Base-by-base conservation (phyloP, 2,113 vertebrate genomes). In the Hypanus sabinus region DNA sequence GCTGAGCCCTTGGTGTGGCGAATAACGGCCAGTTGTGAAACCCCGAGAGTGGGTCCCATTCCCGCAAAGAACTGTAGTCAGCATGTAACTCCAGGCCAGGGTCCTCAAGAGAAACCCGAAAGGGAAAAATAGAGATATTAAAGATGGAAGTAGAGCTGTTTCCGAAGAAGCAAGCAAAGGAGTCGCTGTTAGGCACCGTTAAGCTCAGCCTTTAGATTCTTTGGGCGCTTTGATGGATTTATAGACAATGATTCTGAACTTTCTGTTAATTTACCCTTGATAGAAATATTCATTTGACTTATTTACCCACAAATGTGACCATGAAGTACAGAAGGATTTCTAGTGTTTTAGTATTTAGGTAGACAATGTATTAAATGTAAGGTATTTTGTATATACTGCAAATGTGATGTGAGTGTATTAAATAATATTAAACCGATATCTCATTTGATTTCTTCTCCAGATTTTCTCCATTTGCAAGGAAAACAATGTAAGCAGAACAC, bases 401-500 rank as follows among this genome's bases (percentile, higher is more conserved):
- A 11, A 38, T 92, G 33, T 92, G 18, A 38, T 30, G 0, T 27
- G 36, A 38, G 38, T 46, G 38, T 22, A 73, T 93, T 27, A 73
- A 93, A 75, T 75, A 0, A 75, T 93, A 93, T 93, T 46, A 75
- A 73, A 55, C 24, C 38, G 70, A 85, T 91, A 70, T 33, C 65
- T 36, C 33, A 91, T 5, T 68, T 91, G 62, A 62, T 12, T 93
- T 24, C 36, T 71, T 73, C 18, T 55, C 91, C 30, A 38, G 22
- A 30, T 73, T 38, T 24, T 73, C 91, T 93, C 38, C 70, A 93
- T 93, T 93, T 46, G 70, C 71, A 73, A 93, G 70, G n/a, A 55
- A 55, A 93, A 18, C 91, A 93, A 38, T 46, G 70, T 22, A 73
- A 93, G 38, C 36, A 73, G 68, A 93, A 75, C 91, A 75, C 91